phyloP scores from a whole-genome alignment of 2,888 invertebrate genomes.

The Thumatha senex region DNA sequence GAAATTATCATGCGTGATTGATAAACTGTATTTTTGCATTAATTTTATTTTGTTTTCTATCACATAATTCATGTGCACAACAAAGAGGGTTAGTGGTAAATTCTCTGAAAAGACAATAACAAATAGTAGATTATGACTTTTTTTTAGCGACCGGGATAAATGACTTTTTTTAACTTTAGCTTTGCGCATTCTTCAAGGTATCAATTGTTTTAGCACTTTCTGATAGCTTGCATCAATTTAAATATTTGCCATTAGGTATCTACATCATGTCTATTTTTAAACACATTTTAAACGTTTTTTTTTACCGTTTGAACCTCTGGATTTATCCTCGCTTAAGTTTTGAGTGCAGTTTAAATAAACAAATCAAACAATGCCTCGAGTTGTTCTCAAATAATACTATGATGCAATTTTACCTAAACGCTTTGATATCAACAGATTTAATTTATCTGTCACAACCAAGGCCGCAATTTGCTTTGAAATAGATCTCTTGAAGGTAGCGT shows the following conservation, averaged over 20 bases:
- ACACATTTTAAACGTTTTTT: neutral
- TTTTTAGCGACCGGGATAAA: no score
- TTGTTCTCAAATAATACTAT: conserved; percentile 11
- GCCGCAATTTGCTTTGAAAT: conserved; percentile 10
- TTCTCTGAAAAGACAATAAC: no score
- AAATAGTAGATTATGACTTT: no score
- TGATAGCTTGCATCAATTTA: conserved; percentile 1
- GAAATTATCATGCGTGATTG: no score
- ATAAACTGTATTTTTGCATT: no score
- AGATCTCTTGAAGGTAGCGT: neutral
- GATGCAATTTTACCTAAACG: conserved; percentile 8
- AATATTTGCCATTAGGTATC: conserved; percentile 4
- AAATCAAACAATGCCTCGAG: conserved; percentile 9
- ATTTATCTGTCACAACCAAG: conserved; percentile 28
- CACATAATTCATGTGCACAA: no score
- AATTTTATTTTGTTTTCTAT: no score
- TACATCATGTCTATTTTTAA: no score
- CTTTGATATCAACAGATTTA: conserved; percentile 18
- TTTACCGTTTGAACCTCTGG: neutral
- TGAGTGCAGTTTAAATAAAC: conserved; percentile 19
- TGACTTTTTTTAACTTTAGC: no score
- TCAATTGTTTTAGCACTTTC: neutral
- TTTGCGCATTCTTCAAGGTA: no score
- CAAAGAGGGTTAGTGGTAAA: no score
- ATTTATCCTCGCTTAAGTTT: conserved; percentile 9